Evolutionary conservation across 2,888 invertebrate genomes (phyloP).

Genomic region (Aspidapion aeneum): DNA sequence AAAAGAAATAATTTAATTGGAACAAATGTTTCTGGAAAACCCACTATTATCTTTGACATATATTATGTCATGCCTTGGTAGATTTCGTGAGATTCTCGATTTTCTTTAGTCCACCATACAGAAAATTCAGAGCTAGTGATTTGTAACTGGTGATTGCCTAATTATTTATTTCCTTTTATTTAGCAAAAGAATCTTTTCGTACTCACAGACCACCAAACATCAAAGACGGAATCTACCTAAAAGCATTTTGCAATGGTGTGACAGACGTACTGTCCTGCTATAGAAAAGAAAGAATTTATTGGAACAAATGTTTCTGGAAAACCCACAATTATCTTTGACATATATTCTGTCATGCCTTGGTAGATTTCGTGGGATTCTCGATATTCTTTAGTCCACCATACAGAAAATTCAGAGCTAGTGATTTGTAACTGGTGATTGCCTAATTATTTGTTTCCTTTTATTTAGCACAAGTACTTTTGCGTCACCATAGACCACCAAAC

Average conservation of each 20-base stretch:
- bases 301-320: slow-evolving; percentile 65
- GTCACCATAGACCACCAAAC: slow-evolving; percentile 4
- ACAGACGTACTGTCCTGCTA: slow-evolving; percentile 65
- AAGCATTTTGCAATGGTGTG: slow-evolving; percentile 77
- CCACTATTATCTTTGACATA: slow-evolving; percentile 68
- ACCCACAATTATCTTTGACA: slow-evolving; percentile 68
- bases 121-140: slow-evolving; percentile 39
- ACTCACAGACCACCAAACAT: slow-evolving; percentile 3
- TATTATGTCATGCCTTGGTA: slow-evolving; percentile 67
- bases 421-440: no score
- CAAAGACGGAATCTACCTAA: slow-evolving; percentile 58
- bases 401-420: slow-evolving; percentile 41
- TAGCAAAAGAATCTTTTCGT: slow-evolving; percentile 14
- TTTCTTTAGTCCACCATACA: slow-evolving; percentile 57
- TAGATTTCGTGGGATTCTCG: slow-evolving; percentile 60
- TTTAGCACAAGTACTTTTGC: slow-evolving; percentile 13
- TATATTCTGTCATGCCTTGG: slow-evolving; percentile 69
- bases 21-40: slow-evolving; percentile 65
- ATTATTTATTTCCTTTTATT: no score
- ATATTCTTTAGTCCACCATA: slow-evolving; percentile 57
- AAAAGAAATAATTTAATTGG: slow-evolving; percentile 64
- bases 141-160: no score
- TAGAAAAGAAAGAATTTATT: slow-evolving; percentile 63
- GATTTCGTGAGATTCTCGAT: slow-evolving; percentile 59
- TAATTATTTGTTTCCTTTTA: no score